phyloP scores from a whole-genome alignment of 2,113 vertebrate species.

The Rhynchomys soricoides region DNA sequence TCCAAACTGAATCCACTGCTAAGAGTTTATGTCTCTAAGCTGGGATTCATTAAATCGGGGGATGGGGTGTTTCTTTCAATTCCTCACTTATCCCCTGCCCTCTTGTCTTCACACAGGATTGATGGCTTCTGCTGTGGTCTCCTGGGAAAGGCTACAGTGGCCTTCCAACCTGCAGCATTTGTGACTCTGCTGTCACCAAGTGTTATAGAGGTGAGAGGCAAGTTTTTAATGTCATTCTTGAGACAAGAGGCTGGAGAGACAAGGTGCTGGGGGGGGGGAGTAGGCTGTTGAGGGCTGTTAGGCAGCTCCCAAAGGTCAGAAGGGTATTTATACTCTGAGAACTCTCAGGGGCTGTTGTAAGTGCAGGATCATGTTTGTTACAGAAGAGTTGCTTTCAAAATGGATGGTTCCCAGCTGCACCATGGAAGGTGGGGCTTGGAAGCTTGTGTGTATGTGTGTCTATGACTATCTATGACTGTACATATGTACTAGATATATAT shows the following conservation, averaged over 20 bases:
- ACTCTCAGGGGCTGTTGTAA: background rate
- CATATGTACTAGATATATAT: background rate
- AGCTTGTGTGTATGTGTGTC: background rate
- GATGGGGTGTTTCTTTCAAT: background rate
- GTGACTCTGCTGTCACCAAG: background rate
- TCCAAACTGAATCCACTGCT: background rate
- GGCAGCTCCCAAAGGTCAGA: background rate
- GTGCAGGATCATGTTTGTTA: background rate
- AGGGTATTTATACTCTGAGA: background rate
- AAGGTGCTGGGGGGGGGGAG: background rate
- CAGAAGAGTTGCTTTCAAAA: background rate
- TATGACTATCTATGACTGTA: background rate
- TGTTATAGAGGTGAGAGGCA: background rate
- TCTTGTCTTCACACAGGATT: background rate
- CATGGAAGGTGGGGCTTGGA: background rate
- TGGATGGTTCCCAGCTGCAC: background rate
- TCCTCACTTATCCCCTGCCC: background rate
- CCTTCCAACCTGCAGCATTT: background rate
- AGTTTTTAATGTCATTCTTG: background rate
- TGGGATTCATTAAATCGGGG: background rate
- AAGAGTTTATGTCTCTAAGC: background rate
- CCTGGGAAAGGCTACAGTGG: accelerated
- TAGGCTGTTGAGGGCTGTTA: background rate
- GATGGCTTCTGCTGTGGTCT: background rate
- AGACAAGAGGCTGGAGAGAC: background rate